Evolutionary conservation across 2,797 vertebrate species (phyloP).

Genomic region (Paratrypauchen microcephalus): DNA sequence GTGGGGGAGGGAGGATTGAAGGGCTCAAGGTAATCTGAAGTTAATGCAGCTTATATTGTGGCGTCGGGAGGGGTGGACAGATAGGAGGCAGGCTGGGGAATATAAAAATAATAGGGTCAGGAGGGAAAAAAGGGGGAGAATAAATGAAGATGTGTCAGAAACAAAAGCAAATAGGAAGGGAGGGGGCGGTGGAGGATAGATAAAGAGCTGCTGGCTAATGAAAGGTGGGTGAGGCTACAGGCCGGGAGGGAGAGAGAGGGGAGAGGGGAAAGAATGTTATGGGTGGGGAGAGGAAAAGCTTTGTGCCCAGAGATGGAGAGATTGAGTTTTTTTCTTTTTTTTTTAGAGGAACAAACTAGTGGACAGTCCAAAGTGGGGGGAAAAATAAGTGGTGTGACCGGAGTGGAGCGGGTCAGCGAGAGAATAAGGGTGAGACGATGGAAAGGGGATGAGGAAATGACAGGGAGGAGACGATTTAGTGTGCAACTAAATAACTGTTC

Average conservation of each 20-base stretch:
- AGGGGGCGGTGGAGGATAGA: conserved; percentile 50
- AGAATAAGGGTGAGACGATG: conserved; percentile 27
- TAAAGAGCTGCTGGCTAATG: conserved; percentile 75
- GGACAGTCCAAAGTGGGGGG: conserved; percentile 37
- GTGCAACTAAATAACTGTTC: not conserved
- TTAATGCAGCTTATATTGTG: conserved; percentile 85
- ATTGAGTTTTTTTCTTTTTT: conserved; percentile 53
- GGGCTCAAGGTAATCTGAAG: conserved; percentile 83
- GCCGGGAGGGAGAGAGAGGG: conserved; percentile 56
- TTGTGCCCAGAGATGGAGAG: conserved; percentile 82
- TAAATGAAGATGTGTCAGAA: conserved; percentile 75
- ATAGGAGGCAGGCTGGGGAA: conserved; percentile 45
- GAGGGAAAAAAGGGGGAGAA: conserved; percentile 63
- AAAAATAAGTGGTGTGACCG: conserved; percentile 17
- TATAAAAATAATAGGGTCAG: conserved; percentile 76
- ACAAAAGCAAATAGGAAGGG: conserved; percentile 61
- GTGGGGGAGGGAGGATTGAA: conserved; percentile 75
- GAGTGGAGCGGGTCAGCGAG: conserved; percentile 44
- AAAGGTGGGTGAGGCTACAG: conserved; percentile 74
- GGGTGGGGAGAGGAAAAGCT: conserved; percentile 85
- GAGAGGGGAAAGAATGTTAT: conserved; percentile 87
- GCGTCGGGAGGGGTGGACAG: conserved; percentile 65
- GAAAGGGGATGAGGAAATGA: conserved; percentile 61
- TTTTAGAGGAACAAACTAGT: conserved; percentile 57
- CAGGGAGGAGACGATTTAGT: conserved; percentile 46